Conservation (phyloP, 2,113 vertebrate genomes). For the Xiphophorus couchianus region DNA sequence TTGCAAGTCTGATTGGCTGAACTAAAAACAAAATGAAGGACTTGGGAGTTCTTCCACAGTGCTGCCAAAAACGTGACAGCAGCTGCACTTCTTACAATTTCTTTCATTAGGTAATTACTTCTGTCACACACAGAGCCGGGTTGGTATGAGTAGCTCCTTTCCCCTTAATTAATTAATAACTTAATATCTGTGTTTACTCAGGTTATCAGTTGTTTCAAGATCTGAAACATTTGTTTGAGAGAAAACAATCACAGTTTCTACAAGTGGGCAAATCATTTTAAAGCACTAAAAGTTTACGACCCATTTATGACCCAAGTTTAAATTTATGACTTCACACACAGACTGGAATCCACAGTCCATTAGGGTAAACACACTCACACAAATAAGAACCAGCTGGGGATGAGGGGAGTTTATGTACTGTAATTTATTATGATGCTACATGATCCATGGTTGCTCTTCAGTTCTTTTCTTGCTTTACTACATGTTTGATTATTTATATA, state of each 20-base stretch:
- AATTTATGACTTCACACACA: background rate
- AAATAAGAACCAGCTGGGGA: slow-evolving; percentile 23
- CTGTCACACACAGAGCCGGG: background rate
- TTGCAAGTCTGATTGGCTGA: background rate
- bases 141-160: background rate
- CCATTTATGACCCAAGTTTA: background rate
- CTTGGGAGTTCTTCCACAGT: too few species aligned
- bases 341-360: background rate
- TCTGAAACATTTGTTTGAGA: background rate
- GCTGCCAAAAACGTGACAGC: too few species aligned
- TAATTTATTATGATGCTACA: slow-evolving; percentile 70
- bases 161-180: background rate
- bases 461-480: slow-evolving; percentile 51
- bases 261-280: background rate
- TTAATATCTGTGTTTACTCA: background rate
- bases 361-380: background rate
- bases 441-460: slow-evolving; percentile 57
- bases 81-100: background rate
- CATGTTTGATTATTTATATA: slow-evolving; percentile 60
- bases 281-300: background rate
- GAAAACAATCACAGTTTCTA: background rate
- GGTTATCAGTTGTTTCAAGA: background rate
- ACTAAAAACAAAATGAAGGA: too few species aligned
- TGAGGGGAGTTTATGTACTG: slow-evolving; percentile 56
- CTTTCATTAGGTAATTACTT: background rate